Percentiles rank a stretch among this genome's conserved stretches.
phyloP scores from a whole-genome alignment of 2,888 invertebrate genomes.

The Meliscaeva auricollis region DNA sequence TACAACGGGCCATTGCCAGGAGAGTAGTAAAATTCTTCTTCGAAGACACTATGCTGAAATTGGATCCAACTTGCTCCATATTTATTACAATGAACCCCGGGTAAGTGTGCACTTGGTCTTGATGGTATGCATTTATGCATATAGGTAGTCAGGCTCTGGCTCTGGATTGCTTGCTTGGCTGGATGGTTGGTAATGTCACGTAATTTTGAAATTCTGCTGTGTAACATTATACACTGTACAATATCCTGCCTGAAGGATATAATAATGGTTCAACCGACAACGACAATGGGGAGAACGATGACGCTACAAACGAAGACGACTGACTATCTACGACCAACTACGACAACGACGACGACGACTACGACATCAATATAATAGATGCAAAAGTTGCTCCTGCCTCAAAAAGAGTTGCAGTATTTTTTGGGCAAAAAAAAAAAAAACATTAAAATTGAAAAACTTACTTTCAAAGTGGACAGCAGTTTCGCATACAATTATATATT shows the following conservation, averaged over 20 bases:
- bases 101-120: slow-evolving; percentile 83
- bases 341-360: slow-evolving; percentile 10
- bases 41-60: slow-evolving; percentile 94
- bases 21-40: slow-evolving; percentile 93
- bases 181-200: slow-evolving; percentile 59
- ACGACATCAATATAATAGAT: not conserved
- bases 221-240: slow-evolving; percentile 12
- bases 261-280: slow-evolving; percentile 32
- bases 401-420: slow-evolving; percentile 6
- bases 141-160: not conserved
- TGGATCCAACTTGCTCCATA: slow-evolving; percentile 94
- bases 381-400: slow-evolving; percentile 32
- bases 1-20: slow-evolving; percentile 93
- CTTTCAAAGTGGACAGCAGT: slow-evolving; percentile 53
- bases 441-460: slow-evolving; percentile 67
- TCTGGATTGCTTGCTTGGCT: not conserved
- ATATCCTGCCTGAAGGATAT: slow-evolving; percentile 42
- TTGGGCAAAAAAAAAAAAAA: slow-evolving; percentile 21
- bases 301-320: not conserved
- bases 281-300: not conserved
- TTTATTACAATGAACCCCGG: slow-evolving; percentile 98
- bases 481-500: slow-evolving; percentile 52
- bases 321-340: not conserved
- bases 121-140: not conserved
- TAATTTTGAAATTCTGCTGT: slow-evolving; percentile 56